Evolutionary conservation across 2,888 invertebrate species (phyloP).

Genomic region (Chirona hameri): DNA sequence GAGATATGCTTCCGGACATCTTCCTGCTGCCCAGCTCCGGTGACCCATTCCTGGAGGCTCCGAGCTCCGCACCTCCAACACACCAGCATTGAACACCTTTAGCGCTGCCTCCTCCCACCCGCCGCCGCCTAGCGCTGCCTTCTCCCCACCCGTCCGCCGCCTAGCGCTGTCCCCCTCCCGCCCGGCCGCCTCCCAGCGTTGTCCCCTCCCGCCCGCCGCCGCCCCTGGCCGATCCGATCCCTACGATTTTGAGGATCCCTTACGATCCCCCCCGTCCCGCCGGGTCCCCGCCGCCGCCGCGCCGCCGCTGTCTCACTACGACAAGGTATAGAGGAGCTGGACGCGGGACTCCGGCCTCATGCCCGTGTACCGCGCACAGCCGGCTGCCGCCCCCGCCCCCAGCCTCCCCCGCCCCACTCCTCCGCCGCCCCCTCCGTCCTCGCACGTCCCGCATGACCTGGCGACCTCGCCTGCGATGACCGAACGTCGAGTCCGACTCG

Average conservation of each 20-base stretch:
- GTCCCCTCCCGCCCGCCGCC: not conserved
- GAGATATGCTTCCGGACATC: slow-evolving; percentile 12
- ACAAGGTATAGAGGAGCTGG: slow-evolving; percentile 37
- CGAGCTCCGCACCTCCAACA: too few species aligned
- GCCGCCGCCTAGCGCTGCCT: too few species aligned
- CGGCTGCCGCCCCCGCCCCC: slow-evolving; percentile 29
- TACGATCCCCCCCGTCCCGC: not conserved
- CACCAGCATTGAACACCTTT: too few species aligned
- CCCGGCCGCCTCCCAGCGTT: not conserved
- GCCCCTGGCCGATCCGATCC: too few species aligned
- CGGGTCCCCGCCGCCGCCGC: not conserved
- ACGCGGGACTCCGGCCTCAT: slow-evolving; percentile 34
- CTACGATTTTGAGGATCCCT: too few species aligned
- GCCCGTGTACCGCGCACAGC: slow-evolving; percentile 33
- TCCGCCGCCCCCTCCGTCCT: too few species aligned
- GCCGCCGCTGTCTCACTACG: slow-evolving; percentile 36
- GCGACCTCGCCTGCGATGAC: not conserved
- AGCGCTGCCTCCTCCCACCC: too few species aligned
- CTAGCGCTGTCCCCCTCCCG: too few species aligned
- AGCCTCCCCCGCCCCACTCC: not conserved
- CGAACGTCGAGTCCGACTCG: not conserved
- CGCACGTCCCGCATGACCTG: not conserved
- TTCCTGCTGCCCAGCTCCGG: not conserved
- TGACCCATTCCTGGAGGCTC: not conserved
- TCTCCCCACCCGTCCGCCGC: too few species aligned